Evolutionary conservation across 2,888 invertebrate species (phyloP).

Genomic region (Ptycholaimellus sp.): DNA sequence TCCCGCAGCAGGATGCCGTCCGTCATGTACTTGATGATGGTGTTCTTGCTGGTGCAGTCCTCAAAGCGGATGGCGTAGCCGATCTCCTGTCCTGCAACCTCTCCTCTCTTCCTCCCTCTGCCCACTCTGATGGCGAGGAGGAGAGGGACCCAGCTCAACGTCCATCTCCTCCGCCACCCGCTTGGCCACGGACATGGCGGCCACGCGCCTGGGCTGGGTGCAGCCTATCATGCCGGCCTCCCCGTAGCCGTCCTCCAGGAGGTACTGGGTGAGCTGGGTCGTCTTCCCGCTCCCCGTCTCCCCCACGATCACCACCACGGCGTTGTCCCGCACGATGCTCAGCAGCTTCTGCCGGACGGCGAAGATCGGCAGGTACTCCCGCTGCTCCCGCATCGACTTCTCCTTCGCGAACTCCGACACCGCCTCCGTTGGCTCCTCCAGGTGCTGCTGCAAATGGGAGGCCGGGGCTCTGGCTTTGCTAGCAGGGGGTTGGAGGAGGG

Average conservation of each 20-base stretch:
- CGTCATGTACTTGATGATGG: slow-evolving; percentile 62
- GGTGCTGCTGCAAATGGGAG: slow-evolving; percentile 88
- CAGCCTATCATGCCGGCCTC: slow-evolving; percentile 72
- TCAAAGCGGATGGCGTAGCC: slow-evolving; percentile 99
- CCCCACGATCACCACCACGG: slow-evolving; percentile 20
- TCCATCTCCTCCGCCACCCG: slow-evolving; percentile 93
- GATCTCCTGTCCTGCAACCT: slow-evolving; percentile 33
- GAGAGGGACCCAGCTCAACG: too few relatives aligned
- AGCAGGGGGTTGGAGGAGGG: not conserved
- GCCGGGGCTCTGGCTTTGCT: not conserved
- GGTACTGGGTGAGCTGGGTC: slow-evolving; percentile 83
- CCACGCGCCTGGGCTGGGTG: slow-evolving; percentile 80
- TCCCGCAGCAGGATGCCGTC: slow-evolving; percentile 91
- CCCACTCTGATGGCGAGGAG: too few relatives aligned
- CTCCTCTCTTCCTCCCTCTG: too few relatives aligned
- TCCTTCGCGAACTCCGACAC: slow-evolving; percentile 61
- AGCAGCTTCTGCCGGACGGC: slow-evolving; percentile 60
- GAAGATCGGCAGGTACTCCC: slow-evolving; percentile 75
- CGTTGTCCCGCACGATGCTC: slow-evolving; percentile 39
- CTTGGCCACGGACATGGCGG: slow-evolving; percentile 98
- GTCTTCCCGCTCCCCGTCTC: slow-evolving; percentile 68
- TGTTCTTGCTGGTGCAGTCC: slow-evolving; percentile 54
- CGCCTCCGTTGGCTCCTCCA: slow-evolving; percentile 34
- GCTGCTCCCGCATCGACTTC: slow-evolving; percentile 50
- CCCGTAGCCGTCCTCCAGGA: slow-evolving; percentile 79